phyloP scores from a whole-genome alignment of 2,113 vertebrate genomes.

The Oreochromis aureus region DNA sequence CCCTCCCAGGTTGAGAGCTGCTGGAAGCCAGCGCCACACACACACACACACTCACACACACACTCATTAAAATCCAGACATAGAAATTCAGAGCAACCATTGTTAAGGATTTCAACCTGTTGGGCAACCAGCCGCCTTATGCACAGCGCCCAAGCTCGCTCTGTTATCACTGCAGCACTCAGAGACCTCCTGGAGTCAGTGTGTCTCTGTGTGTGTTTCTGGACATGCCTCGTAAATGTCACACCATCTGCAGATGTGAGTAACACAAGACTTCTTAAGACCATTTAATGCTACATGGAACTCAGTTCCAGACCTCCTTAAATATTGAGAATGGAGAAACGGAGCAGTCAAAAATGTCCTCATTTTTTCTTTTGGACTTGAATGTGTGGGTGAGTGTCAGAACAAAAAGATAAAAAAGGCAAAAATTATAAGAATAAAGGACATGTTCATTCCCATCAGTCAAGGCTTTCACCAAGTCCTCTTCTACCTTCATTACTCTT shows the following conservation, averaged over 20 bases:
- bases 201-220: not conserved
- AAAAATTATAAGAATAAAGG: not conserved
- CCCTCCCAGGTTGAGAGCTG: conserved; percentile 4
- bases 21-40: conserved; percentile 5
- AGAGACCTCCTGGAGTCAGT: not conserved
- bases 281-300: not conserved
- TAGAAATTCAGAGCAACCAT: too few relatives aligned
- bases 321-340: not conserved
- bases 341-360: not conserved
- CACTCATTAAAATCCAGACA: conserved; percentile 6
- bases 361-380: not conserved
- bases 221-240: not conserved
- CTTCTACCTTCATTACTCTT: not conserved
- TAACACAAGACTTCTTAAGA: not conserved
- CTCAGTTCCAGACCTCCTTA: not conserved
- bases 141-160: not conserved
- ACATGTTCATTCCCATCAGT: not conserved
- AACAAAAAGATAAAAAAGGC: not conserved
- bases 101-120: not conserved
- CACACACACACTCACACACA: not conserved
- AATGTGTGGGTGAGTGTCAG: not conserved
- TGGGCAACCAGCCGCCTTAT: not conserved
- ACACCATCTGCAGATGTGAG: not conserved
- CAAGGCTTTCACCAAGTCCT: not conserved
- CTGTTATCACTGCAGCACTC: not conserved